Evolutionary conservation across 2,797 vertebrate species (phyloP).

Genomic region (Morelia viridis): DNA sequence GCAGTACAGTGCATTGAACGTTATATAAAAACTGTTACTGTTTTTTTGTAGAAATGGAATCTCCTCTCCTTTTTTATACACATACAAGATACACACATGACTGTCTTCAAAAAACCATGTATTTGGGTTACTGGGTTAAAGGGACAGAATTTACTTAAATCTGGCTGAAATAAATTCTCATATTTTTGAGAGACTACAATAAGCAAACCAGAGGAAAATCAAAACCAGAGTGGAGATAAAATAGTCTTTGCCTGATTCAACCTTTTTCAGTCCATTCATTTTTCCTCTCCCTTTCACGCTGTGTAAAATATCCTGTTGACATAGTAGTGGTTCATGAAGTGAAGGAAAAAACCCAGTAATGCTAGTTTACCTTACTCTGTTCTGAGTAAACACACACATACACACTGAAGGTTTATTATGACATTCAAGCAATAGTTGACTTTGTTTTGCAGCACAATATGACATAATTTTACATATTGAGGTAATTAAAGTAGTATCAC

Average conservation of each 20-base stretch:
- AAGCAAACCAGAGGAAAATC: constrained; percentile 46
- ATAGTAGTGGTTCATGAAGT: rapidly evolving
- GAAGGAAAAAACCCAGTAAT: not conserved
- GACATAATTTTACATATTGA: constrained; percentile 30
- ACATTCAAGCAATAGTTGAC: not conserved
- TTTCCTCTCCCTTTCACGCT: constrained; percentile 31
- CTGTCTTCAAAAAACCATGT: not conserved
- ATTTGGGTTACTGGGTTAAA: not conserved
- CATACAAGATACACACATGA: not conserved
- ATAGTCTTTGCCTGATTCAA: constrained; percentile 55
- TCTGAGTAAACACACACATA: constrained; percentile 5
- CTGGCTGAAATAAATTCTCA: not conserved
- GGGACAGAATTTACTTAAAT: not conserved
- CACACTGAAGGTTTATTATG: not conserved
- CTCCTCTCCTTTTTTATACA: not conserved
- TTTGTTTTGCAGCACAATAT: constrained; percentile 11
- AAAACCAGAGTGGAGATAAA: constrained; percentile 56
- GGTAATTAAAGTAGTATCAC: constrained; percentile 46
- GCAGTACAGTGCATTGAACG: not conserved
- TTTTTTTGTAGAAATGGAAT: not conserved
- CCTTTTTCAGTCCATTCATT: constrained; percentile 62
- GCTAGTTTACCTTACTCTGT: not conserved
- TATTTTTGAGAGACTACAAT: constrained; percentile 9
- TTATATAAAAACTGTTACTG: not conserved
- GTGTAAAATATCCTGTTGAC: constrained; percentile 24